Evolutionary conservation across 2,888 invertebrate genomes (phyloP).

Genomic region (Mactromeris polynyma): DNA sequence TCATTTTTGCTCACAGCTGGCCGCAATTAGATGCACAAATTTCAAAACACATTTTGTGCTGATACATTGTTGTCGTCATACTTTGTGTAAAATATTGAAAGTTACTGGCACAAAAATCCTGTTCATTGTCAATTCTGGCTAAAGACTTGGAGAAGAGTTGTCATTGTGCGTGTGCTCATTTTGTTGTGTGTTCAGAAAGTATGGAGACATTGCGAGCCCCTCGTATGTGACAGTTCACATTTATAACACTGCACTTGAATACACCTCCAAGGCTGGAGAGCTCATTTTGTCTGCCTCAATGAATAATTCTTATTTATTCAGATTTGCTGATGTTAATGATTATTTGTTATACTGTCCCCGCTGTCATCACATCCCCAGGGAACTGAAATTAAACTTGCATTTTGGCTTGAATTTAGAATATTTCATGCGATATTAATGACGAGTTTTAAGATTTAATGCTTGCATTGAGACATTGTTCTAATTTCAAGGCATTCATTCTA

Average conservation of each 20-base stretch:
- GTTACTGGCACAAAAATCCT: neutral
- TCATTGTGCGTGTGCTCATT: constrained; percentile 10
- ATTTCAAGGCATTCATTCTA: neutral
- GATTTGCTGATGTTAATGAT: constrained; percentile 19
- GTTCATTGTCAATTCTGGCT: neutral
- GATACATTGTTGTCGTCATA: neutral
- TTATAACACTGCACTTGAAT: constrained; percentile 16
- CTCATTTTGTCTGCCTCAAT: constrained; percentile 17
- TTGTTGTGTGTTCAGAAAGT: neutral
- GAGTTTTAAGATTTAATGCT: constrained; percentile 14
- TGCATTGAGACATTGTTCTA: constrained; percentile 1
- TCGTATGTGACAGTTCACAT: neutral
- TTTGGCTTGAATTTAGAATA: constrained; percentile 17
- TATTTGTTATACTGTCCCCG: constrained; percentile 14
- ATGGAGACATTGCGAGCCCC: neutral
- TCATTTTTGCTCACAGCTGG: constrained; percentile 15
- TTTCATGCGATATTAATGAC: constrained; percentile 14
- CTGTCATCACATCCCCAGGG: neutral
- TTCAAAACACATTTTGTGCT: neutral
- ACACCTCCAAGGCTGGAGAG: neutral
- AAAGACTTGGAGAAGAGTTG: neutral
- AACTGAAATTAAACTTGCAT: constrained; percentile 21
- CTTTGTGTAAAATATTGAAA: constrained; percentile 4
- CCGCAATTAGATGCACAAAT: neutral
- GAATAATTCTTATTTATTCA: constrained; percentile 15